Evolutionary conservation across 2,797 vertebrate genomes (phyloP).

Genomic region (Bothrops alternatus): DNA sequence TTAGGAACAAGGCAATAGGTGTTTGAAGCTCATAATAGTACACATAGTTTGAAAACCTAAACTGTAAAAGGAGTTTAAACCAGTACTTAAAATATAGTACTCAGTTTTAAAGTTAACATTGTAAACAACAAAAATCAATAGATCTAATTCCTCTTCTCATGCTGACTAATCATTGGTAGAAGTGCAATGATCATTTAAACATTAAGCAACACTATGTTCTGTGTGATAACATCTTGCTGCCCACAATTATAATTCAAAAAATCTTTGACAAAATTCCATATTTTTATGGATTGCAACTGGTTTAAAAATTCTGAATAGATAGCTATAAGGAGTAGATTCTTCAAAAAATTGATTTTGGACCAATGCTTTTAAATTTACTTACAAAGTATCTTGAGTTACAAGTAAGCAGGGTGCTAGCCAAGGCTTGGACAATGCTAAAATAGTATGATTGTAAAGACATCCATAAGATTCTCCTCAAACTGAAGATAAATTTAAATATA

Average conservation of each 20-base stretch:
- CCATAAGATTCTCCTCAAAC: background rate
- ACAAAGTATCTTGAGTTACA: background rate
- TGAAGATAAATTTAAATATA: background rate
- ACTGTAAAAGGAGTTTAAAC: constrained; percentile 52
- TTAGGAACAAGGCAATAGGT: background rate
- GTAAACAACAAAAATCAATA: constrained; percentile 49
- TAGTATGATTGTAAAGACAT: background rate
- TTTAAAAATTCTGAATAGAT: background rate
- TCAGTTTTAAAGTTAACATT: constrained; percentile 24
- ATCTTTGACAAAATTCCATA: background rate
- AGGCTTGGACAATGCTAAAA: background rate
- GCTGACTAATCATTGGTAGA: constrained; percentile 6
- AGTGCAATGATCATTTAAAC: constrained; percentile 14
- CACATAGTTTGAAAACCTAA: constrained; percentile 41
- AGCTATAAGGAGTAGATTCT: background rate
- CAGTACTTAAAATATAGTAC: constrained; percentile 20
- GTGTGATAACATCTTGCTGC: constrained; percentile 10
- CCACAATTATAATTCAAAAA: background rate
- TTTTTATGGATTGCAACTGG: background rate
- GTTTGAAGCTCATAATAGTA: constrained; percentile 24
- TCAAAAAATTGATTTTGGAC: background rate
- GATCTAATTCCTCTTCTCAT: constrained; percentile 30
- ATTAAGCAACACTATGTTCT: constrained; percentile 18
- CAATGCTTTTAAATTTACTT: background rate
- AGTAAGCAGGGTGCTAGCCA: background rate